Evolutionary conservation across 2,113 vertebrate genomes (phyloP), one percentile per base, ranked within the genome.

Genomic region (Gasterosteus nipponicus): DNA sequence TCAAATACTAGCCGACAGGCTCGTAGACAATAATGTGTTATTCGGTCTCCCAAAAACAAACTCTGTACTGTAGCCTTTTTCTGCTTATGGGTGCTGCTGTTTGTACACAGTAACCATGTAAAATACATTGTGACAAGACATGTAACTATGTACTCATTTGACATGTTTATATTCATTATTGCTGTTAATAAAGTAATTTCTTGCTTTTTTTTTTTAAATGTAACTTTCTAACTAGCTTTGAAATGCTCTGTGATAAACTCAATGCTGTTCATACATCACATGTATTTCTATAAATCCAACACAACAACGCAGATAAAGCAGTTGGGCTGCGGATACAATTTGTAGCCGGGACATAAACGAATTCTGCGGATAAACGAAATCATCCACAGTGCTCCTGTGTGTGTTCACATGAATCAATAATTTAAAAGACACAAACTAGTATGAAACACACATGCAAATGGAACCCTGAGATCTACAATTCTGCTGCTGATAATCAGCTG

Each of bases 121-220:
- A 68, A 49, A 69, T 44, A 67, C 78, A 54, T 51, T 69, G 53
- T 74, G 29, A 63, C 19, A 46, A 57, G 44, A 75, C 44, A 77
- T 8, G 80, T 6, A 70, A 80, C 16, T 44, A 10, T 83, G 44
- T 68, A 70, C 35, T 81, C 67, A 41, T 77, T 57, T 81, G 64
- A 73, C 54, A 38, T 82, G 70, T 88, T 88, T 80, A 12, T 75
- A 71, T 75, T 64, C 64, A 63, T 41, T 47, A 49, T 71, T 64
- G 65, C 33, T 87, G 65, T 83, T 81, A 93, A 87, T 90, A 90
- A 93, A 91, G 31, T 38, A 2, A 57, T 66, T 2, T 60, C 79
- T 82, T 84, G 79, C 54, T 62, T 75, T 66, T 69, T n/a, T 42
- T 49, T 72, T 16, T 58, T 8, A 49, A 67, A n/a, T 44, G 16